phyloP scores from a whole-genome alignment of 2,888 invertebrate genomes.

The Ophion ellenae region DNA sequence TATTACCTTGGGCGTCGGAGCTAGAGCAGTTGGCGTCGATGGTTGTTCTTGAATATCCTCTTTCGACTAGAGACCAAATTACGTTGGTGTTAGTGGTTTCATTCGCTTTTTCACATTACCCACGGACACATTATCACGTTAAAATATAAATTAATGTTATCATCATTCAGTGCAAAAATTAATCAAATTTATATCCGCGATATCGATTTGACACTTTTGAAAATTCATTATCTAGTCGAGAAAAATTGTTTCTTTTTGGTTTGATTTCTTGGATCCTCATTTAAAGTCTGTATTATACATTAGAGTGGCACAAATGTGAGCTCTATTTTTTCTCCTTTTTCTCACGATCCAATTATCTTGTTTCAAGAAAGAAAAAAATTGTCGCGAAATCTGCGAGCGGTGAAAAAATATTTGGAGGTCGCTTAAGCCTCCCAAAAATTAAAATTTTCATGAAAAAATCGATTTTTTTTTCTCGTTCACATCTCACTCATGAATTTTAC shows the following conservation, averaged over 20 bases:
- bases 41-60: constrained; percentile 78
- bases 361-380: too few relatives aligned
- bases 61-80: constrained; percentile 73
- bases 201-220: neutral
- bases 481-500: too few relatives aligned
- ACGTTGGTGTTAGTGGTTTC: constrained; percentile 33
- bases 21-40: constrained; percentile 77
- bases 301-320: too few relatives aligned
- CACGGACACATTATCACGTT: neutral
- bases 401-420: too few relatives aligned
- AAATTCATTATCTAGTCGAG: neutral
- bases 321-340: too few relatives aligned
- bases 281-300: neutral
- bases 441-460: too few relatives aligned
- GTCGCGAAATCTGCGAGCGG: too few relatives aligned
- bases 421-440: too few relatives aligned
- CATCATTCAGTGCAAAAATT: neutral
- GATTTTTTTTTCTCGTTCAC: too few relatives aligned
- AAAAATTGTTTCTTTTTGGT: neutral
- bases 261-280: neutral
- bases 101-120: neutral
- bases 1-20: constrained; percentile 79
- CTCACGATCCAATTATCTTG: too few relatives aligned
- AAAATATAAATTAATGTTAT: neutral
- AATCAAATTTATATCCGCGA: neutral